Base-by-base conservation (phyloP, 2,888 invertebrate species). In the Folsomia manolachei region DNA sequence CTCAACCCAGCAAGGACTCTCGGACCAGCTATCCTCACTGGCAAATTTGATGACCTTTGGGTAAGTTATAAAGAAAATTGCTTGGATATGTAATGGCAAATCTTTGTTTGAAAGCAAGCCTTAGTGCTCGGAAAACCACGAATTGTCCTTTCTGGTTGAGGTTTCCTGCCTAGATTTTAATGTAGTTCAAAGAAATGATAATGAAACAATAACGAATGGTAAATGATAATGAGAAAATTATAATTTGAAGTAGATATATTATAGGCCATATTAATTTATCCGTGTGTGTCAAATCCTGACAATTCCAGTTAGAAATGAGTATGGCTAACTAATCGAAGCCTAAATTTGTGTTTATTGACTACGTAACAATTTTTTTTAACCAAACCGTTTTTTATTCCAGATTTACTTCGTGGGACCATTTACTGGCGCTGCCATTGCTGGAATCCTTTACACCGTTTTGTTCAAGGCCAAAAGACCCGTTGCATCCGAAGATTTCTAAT, bases 1-100 rank as follows among this genome's bases (percentile, higher is more conserved):
- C 69, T 72, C 86, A 91, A 91, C 82, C 90, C 90, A 0, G 91
- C 91, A 0, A 85, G 91, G 76, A 88, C 88, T 51, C 87, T 91
- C 75, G 91, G 90, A 1, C 90, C 91, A 0, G 89, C 90, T 23
- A 87, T 89, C 1, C 86, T 90, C 60, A 85, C 86, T 77, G 87
- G 88, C 39, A 71, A 83, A 2, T 91, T 89, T 89, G 83, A 84
- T 0, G 82, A 89, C 81, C 89, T 90, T 75, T 90, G 90, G 90
- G 88, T 89, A 84, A 84, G 85, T 81, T n/a, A n/a, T 25, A 25
- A 23, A 14, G n/a, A n/a, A n/a, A 19, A 61, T 51, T 11, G 51
- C 11, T 51, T 51, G 51, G n/a, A n/a, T n/a, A n/a, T n/a, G n/a
- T n/a, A n/a, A n/a, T n/a, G n/a, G n/a, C n/a, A n/a, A 63, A 23